These are phyloP conservation scores for Deilephila porcellus DNA, from an alignment of 2,888 invertebrate genomes.

Conservation along the genomic window DNA sequence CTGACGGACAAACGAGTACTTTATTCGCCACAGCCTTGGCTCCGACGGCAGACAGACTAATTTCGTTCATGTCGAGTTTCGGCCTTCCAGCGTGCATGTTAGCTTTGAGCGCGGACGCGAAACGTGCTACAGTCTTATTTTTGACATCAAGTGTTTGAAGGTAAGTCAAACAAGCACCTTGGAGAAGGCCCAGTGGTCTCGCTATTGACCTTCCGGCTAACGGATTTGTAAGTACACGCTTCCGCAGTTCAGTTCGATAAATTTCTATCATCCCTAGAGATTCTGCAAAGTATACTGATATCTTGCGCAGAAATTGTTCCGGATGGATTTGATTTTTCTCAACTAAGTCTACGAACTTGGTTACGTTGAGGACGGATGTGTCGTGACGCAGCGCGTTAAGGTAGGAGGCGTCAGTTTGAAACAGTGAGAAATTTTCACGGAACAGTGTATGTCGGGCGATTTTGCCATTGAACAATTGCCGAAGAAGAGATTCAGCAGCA, in stretches of 20 bases:
- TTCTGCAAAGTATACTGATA: slow-evolving; percentile 62
- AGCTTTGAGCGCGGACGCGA: slow-evolving; percentile 52
- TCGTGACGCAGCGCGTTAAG: slow-evolving; percentile 66
- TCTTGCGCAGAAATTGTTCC: slow-evolving; percentile 53
- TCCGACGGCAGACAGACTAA: slow-evolving; percentile 55
- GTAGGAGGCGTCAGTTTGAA: slow-evolving; percentile 56
- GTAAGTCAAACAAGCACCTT: slow-evolving; percentile 32
- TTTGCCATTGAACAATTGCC: slow-evolving; percentile 50
- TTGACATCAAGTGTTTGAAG: slow-evolving; percentile 32
- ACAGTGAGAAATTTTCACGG: slow-evolving; percentile 52
- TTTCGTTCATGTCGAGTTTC: slow-evolving; percentile 45
- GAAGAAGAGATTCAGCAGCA: slow-evolving; percentile 44
- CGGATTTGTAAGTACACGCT: slow-evolving; percentile 23
- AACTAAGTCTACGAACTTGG: slow-evolving; percentile 45
- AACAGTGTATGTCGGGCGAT: slow-evolving; percentile 60
- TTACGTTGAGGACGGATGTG: slow-evolving; percentile 43
- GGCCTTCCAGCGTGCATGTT: slow-evolving; percentile 55
- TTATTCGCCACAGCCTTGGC: slow-evolving; percentile 58
- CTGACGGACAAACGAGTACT: slow-evolving; percentile 46
- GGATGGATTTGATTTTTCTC: slow-evolving; percentile 39
- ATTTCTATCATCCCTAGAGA: slow-evolving; percentile 51
- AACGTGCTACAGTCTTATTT: slow-evolving; percentile 35
- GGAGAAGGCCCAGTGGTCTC: slow-evolving; percentile 38
- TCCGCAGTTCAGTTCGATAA: slow-evolving; percentile 38
- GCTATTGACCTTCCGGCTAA: slow-evolving; percentile 34